These are phyloP conservation scores for Araneus ventricosus DNA, from an alignment of 1,140 invertebrate species.

Conservation along the genomic window DNA sequence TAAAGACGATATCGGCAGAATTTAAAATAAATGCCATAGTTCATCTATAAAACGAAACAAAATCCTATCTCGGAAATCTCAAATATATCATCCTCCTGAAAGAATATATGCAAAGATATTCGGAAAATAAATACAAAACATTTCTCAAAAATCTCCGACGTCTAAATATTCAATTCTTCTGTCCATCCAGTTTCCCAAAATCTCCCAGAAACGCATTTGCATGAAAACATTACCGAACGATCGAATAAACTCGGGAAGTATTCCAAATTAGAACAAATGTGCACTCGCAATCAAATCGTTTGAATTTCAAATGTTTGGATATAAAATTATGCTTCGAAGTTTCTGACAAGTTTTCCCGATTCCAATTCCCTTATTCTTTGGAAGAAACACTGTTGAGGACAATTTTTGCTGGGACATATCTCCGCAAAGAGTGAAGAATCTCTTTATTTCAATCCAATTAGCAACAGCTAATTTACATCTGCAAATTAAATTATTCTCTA, in stretches of 20 bases:
- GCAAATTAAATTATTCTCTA: constrained; percentile 70
- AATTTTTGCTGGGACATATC: constrained; percentile 42
- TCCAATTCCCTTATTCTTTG: background rate
- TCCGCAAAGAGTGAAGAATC: background rate
- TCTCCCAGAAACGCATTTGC: background rate
- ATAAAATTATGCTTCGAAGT: constrained; percentile 26
- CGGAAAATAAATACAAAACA: background rate
- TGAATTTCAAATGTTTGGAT: constrained; percentile 37
- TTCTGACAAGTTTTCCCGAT: constrained; percentile 5
- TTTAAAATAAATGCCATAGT: no score
- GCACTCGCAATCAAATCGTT: constrained; percentile 25
- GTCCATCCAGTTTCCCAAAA: background rate
- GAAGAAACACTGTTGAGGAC: constrained; percentile 28
- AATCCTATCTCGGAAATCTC: no score
- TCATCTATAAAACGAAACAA: no score
- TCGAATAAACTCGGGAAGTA: background rate
- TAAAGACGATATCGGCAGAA: no score
- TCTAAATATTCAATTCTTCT: background rate
- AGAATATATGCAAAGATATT: no score
- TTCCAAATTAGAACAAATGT: constrained; percentile 1
- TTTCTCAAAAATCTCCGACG: background rate
- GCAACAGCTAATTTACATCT: constrained; percentile 65
- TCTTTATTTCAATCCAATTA: constrained; percentile 66
- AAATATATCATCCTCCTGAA: no score
- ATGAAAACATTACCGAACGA: background rate